A percentile compares a stretch with the other conserved stretches of the same genome.
Evolutionary conservation across 2,888 invertebrate species (phyloP).

Genomic region (Eumacrocentrus americanus): DNA sequence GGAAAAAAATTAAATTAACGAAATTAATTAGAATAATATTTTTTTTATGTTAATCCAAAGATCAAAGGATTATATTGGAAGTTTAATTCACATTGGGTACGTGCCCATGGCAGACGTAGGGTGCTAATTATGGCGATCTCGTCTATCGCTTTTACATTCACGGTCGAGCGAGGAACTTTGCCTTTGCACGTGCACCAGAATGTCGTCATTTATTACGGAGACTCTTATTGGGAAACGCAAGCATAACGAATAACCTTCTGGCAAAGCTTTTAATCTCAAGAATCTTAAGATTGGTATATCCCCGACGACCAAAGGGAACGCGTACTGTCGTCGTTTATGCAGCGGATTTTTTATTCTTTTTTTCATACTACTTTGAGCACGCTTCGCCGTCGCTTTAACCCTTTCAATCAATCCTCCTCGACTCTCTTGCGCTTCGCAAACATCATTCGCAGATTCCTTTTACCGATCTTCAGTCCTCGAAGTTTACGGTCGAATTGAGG

Average conservation of each 20-base stretch:
- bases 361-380: conserved; percentile 6
- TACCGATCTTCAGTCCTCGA: conserved; percentile 12
- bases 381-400: neutral
- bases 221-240: conserved; percentile 29
- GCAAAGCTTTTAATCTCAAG: conserved; percentile 43
- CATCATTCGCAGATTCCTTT: conserved; percentile 48
- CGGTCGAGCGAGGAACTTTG: neutral
- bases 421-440: conserved; percentile 41
- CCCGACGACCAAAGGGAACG: neutral
- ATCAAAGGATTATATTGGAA: conserved; percentile 11
- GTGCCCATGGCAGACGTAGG: neutral
- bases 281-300: conserved; percentile 40
- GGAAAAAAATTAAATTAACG: too few species aligned
- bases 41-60: too few species aligned
- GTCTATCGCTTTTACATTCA: conserved; percentile 5
- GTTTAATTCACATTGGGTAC: conserved; percentile 22
- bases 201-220: conserved; percentile 45
- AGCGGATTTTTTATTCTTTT: neutral
- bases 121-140: neutral
- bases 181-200: conserved; percentile 29
- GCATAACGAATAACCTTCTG: conserved; percentile 29
- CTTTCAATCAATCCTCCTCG: conserved; percentile 19
- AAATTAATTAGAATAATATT: too few species aligned
- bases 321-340: neutral
- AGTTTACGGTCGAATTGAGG: conserved; percentile 32